Percentiles rank a stretch among this genome's conserved stretches.
Evolutionary conservation across 1,140 invertebrate species (phyloP).

Genomic region (Frieseomelitta varia): DNA sequence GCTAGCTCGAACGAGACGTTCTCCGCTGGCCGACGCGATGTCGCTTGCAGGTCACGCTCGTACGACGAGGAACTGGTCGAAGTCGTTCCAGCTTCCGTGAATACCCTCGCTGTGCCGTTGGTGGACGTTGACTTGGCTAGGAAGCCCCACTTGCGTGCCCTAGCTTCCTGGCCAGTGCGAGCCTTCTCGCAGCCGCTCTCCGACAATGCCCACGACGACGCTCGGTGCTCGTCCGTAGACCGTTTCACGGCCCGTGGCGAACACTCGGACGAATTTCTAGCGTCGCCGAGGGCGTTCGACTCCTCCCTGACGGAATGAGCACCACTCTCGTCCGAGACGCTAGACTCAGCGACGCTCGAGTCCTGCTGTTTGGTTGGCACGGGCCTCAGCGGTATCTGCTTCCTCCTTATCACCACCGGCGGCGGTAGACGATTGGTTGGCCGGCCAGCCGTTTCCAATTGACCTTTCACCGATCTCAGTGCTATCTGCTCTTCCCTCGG

Average conservation of each 20-base stretch:
- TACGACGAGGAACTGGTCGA: constrained; percentile 62
- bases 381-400: constrained; percentile 64
- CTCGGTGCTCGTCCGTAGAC: neutral
- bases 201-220: neutral
- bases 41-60: constrained; percentile 49
- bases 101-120: constrained; percentile 61
- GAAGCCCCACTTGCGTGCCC: constrained; percentile 51
- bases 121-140: constrained; percentile 69
- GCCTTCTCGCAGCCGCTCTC: constrained; percentile 6
- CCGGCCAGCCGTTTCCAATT: constrained; percentile 50
- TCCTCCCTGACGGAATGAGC: constrained; percentile 67
- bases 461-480: constrained; percentile 67
- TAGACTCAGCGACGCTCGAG: constrained; percentile 61
- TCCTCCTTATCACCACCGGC: constrained; percentile 74
- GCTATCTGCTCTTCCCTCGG: constrained; percentile 69
- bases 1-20: constrained; percentile 6
- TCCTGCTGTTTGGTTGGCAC: constrained; percentile 47
- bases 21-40: constrained; percentile 14
- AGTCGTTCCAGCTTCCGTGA: constrained; percentile 62
- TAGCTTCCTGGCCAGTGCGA: neutral
- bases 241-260: constrained; percentile 2
- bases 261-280: constrained; percentile 23
- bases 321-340: constrained; percentile 67
- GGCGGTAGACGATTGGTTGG: constrained; percentile 70
- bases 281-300: constrained; percentile 7